Conservation (phyloP, 2,888 invertebrate genomes). For the Norana najaformis region DNA sequence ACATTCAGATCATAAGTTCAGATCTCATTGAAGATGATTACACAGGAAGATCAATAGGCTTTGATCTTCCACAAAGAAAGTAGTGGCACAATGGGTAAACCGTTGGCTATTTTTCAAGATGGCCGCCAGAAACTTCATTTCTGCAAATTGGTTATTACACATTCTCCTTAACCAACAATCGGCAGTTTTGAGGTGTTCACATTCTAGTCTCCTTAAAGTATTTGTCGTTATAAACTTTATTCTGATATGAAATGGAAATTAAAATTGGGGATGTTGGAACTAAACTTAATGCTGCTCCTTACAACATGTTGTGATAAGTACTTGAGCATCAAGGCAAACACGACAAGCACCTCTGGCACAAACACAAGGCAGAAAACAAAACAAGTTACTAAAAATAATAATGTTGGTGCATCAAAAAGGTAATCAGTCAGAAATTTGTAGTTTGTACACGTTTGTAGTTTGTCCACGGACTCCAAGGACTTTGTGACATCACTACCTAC, state of each 20-base stretch:
- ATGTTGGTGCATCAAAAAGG: not conserved
- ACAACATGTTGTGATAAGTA: not conserved
- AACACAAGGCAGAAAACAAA: not conserved
- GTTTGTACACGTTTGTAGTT: not conserved
- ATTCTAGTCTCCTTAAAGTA: too few species aligned
- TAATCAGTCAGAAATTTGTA: not conserved
- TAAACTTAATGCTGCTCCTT: too few species aligned
- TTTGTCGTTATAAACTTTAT: too few species aligned
- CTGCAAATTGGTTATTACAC: not conserved
- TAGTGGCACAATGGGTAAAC: too few species aligned
- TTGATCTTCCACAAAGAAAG: not conserved
- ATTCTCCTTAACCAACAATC: too few species aligned
- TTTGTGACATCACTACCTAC: not conserved
- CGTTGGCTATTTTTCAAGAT: not conserved
- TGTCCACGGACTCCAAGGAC: not conserved
- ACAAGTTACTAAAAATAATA: not conserved
- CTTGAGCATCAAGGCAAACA: not conserved
- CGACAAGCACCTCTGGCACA: not conserved
- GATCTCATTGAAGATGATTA: not conserved
- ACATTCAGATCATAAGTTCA: not conserved
- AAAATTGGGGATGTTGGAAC: too few species aligned
- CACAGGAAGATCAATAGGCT: not conserved
- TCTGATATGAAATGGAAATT: too few species aligned
- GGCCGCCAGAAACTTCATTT: not conserved
- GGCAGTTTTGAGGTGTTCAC: not conserved